These are phyloP conservation scores for Formica aserva DNA, from an alignment of 2,888 invertebrate species.

Conservation along the genomic window DNA sequence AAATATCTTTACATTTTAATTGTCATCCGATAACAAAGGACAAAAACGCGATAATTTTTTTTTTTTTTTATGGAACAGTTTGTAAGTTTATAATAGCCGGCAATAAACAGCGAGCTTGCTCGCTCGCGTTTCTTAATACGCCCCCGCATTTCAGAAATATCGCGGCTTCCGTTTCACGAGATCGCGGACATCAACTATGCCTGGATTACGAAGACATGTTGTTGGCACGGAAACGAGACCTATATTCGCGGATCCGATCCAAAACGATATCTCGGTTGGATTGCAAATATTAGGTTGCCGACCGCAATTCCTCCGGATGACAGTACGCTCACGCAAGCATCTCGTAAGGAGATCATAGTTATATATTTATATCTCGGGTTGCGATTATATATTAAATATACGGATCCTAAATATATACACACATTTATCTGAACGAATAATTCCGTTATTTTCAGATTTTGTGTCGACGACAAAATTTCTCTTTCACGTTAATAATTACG, in stretches of 20 bases:
- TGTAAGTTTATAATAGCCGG: conserved; percentile 20
- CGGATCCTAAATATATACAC: background rate
- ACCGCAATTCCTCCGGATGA: conserved; percentile 56
- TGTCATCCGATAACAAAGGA: background rate
- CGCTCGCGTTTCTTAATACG: conserved; percentile 7
- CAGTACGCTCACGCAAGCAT: background rate
- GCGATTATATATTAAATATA: background rate
- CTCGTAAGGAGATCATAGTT: background rate
- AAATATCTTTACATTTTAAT: background rate
- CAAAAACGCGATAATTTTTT: background rate
- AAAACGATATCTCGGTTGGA: conserved; percentile 43
- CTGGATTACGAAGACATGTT: conserved; percentile 31
- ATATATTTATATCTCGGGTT: background rate
- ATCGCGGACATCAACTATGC: conserved; percentile 25
- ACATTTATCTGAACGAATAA: background rate
- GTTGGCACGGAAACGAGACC: conserved; percentile 50
- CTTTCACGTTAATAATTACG: background rate
- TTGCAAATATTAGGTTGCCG: conserved; percentile 56
- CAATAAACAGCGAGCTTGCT: conserved; percentile 33
- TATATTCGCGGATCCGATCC: conserved; percentile 42
- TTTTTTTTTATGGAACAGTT: background rate
- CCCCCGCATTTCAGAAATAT: conserved; percentile 51
- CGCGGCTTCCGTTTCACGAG: conserved; percentile 32
- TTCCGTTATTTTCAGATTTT: background rate
- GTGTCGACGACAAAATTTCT: background rate